phyloP scores from a whole-genome alignment of 1,140 invertebrate genomes.

The Drosophila bocki region DNA sequence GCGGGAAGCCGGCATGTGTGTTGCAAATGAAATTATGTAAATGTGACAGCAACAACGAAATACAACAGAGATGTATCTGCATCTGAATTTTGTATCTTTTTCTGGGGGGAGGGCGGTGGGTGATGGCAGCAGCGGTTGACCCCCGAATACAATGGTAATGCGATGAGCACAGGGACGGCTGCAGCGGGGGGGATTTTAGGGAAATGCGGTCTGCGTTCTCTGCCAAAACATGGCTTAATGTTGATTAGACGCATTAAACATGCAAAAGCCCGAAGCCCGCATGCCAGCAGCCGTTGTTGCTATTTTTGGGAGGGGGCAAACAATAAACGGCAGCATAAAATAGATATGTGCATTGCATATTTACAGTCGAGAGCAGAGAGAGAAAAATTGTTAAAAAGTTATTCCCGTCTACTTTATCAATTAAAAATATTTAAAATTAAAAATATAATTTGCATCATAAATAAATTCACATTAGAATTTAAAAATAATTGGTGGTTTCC shows the following conservation, averaged over 20 bases:
- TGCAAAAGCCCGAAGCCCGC: slow-evolving; percentile 59
- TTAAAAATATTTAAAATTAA: too few relatives aligned
- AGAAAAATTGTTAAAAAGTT: background rate
- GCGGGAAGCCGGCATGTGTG: slow-evolving; percentile 38
- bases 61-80: slow-evolving; percentile 37
- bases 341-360: slow-evolving; percentile 43
- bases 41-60: slow-evolving; percentile 62
- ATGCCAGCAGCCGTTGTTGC: slow-evolving; percentile 41
- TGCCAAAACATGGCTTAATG: slow-evolving; percentile 76
- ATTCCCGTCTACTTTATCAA: background rate
- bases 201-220: slow-evolving; percentile 37
- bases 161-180: background rate
- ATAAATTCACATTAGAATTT: too few relatives aligned
- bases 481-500: too few relatives aligned
- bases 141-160: slow-evolving; percentile 61
- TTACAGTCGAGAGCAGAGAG: slow-evolving; percentile 4
- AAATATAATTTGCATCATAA: too few relatives aligned
- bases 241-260: slow-evolving; percentile 80
- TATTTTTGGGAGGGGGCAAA: slow-evolving; percentile 39
- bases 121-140: slow-evolving; percentile 37
- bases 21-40: slow-evolving; percentile 82
- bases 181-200: background rate
- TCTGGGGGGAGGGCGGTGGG: slow-evolving; percentile 3
- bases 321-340: slow-evolving; percentile 65
- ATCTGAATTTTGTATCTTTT: slow-evolving; percentile 48